These are phyloP conservation scores for Pterois miles DNA, from an alignment of 2,797 vertebrate genomes.

Conservation along the genomic window DNA sequence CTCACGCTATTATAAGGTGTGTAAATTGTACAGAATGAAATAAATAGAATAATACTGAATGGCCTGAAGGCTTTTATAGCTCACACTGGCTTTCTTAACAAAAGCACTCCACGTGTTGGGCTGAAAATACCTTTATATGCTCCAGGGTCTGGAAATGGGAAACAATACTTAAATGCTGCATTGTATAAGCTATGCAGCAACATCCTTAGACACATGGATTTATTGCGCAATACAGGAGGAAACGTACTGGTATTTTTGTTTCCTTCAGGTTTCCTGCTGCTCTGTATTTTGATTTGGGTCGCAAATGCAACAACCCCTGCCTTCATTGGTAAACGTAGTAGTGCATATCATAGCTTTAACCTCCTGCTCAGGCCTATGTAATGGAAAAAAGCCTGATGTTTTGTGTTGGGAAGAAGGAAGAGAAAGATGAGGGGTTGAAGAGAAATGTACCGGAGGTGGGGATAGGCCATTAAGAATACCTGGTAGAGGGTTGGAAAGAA, in stretches of 20 bases:
- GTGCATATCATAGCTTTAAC: not conserved
- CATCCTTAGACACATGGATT: not conserved
- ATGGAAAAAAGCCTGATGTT: not conserved
- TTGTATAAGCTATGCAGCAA: not conserved
- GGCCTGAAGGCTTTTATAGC: constrained; percentile 25
- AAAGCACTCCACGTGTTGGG: not conserved
- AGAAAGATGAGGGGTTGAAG: no score
- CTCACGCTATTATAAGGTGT: not conserved
- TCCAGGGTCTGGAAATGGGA: not conserved
- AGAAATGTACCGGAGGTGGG: not conserved
- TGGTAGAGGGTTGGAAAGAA: constrained; percentile 20
- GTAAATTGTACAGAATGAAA: not conserved
- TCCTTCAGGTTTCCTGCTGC: not conserved
- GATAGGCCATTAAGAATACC: constrained; percentile 16
- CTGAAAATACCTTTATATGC: constrained; percentile 3
- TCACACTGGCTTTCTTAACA: constrained; percentile 1
- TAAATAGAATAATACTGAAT: constrained; percentile 7
- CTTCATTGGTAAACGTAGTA: not conserved
- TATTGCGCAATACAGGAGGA: not conserved
- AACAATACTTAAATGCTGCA: not conserved
- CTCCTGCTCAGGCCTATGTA: not conserved
- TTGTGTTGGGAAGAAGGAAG: not conserved
- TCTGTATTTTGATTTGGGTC: no score
- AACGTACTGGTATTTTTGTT: not conserved
- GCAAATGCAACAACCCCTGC: not conserved